A percentile compares a stretch with the other conserved stretches of the same genome.
These are phyloP conservation scores for Embiotoca jacksoni DNA, from an alignment of 2,113 vertebrate species.

Conservation along the genomic window DNA sequence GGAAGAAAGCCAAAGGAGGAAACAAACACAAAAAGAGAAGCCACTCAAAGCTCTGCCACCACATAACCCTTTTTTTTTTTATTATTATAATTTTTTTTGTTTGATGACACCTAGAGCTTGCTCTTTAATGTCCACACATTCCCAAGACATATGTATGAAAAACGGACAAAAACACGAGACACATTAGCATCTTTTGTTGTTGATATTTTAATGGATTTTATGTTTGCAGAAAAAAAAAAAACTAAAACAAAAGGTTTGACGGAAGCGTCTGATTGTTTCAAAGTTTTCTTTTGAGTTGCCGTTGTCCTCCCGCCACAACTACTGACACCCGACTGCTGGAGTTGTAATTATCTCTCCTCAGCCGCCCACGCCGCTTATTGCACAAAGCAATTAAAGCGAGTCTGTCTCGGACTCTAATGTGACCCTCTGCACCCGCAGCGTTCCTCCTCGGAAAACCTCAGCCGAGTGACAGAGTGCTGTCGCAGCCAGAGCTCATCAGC, in stretches of 20 bases:
- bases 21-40: no score
- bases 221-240: neutral
- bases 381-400: conserved; percentile 54
- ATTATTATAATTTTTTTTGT: no score
- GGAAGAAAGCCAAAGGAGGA: neutral
- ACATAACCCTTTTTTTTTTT: no score
- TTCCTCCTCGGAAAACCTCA: conserved; percentile 23
- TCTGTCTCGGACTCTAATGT: conserved; percentile 46
- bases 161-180: no score
- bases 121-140: no score
- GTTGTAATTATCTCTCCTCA: conserved; percentile 48
- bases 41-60: no score
- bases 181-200: no score
- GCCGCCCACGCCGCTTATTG: conserved; percentile 39
- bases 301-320: conserved; percentile 21
- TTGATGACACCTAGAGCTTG: no score
- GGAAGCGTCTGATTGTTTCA: conserved; percentile 20
- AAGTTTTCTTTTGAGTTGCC: conserved; percentile 7
- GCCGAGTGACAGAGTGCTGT: conserved; percentile 41
- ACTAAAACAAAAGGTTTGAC: neutral
- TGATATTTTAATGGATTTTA: neutral
- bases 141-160: no score
- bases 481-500: conserved; percentile 23
- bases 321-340: conserved; percentile 20
- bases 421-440: conserved; percentile 31